Evolutionary conservation across 2,797 vertebrate species (phyloP), one percentile per base, ranked within the genome.

Genomic region (Mormyrops attenuatus): DNA sequence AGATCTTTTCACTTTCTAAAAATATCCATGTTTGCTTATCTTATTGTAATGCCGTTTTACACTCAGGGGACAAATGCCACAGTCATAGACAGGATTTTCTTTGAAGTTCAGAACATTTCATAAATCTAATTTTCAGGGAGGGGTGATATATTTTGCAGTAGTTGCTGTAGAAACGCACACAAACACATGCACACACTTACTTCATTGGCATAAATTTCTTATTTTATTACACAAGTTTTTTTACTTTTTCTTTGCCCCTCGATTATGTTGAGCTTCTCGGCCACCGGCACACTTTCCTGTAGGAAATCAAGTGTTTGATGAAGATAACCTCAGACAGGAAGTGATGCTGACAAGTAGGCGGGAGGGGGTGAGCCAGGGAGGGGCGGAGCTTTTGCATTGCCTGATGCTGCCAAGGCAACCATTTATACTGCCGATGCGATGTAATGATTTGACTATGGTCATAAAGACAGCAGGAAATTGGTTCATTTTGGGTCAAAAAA

Each of bases 291-390:
- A 22, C 93, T 93, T 94, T 95, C 94, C 94, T 89, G 82, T 94
- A 91, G 95, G 95, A 97, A 97, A 95, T 95, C 91, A 95, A 96
- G 95, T 96, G 95, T 95, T 94, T 92, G 94, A 95, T 94, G 95
- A 94, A 96, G 96, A 97, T 96, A 96, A 95, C 93, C 93, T 93
- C 92, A 88, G 92, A 93, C 95, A 96, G 97, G 97, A 97, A 97
- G 94, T 92, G 91, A 93, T 93, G 94, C 91, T 95, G 95, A 94
- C 95, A 95, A 93, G 93, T 91, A 87, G 93, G 92, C 94, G 94
- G 92, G 92, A 89, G 92, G 94, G 93, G 95, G 95, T 92, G 92
- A 82, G 41, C 38, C 77, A 47, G 41, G 77, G 77, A 44, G 90
- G 94, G 93, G 89, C 34, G 91, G 92, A 92, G 94, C 94, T 94